Conservation (phyloP, 2,113 vertebrate genomes). For the Ceyx cyanopectus region DNA sequence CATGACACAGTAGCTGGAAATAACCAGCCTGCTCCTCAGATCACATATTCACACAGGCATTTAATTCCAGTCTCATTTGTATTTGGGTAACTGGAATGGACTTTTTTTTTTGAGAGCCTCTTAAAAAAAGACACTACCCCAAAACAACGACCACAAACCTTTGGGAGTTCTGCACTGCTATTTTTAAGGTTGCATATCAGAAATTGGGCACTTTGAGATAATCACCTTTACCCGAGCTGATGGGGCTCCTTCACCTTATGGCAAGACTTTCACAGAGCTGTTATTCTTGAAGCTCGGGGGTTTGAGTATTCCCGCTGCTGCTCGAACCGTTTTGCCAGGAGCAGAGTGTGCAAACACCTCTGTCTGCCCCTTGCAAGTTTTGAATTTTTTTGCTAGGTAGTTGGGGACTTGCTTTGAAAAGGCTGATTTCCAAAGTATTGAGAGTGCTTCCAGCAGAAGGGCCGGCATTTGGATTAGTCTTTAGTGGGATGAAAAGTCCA, state of each 20-base stretch:
- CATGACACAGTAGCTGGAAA: neutral
- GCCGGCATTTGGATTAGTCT: neutral
- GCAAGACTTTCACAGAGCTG: neutral
- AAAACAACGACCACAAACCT: too few relatives aligned
- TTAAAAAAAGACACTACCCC: neutral
- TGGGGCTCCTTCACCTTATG: neutral
- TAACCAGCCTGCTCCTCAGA: neutral
- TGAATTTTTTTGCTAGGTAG: neutral
- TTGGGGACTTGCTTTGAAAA: neutral
- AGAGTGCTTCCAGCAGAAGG: neutral
- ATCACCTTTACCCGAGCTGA: neutral
- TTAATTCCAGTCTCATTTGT: neutral
- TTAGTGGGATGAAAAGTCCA: neutral
- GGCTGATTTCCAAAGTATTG: neutral
- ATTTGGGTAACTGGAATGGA: neutral
- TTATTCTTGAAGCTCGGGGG: neutral
- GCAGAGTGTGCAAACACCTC: neutral
- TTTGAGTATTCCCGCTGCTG: neutral
- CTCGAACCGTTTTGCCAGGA: neutral
- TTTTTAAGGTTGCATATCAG: neutral
- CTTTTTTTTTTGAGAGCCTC: neutral
- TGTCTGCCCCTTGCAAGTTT: neutral
- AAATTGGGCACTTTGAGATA: neutral
- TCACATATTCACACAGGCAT: neutral
- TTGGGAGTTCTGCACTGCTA: neutral